These are phyloP conservation scores for Hirundichthys speculiger DNA, from an alignment of 2,113 vertebrate genomes.

Conservation along the genomic window DNA sequence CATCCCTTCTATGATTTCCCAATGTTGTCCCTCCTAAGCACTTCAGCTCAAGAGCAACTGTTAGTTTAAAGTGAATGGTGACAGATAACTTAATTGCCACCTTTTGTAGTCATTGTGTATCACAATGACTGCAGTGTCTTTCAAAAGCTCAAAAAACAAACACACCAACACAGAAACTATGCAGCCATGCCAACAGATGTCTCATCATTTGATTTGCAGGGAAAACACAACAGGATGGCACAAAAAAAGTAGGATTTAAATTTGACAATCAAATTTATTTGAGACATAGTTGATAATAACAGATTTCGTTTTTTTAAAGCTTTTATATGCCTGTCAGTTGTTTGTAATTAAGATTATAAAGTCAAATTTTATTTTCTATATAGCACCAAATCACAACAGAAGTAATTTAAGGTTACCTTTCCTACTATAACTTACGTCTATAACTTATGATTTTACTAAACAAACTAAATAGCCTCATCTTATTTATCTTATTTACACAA, in stretches of 20 bases:
- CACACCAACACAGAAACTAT: conserved; percentile 4
- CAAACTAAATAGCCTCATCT: too few relatives aligned
- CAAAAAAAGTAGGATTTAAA: conserved; percentile 21
- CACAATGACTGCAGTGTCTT: conserved; percentile 40
- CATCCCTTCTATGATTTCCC: conserved; percentile 48
- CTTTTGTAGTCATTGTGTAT: conserved; percentile 53
- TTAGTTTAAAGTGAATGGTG: conserved; percentile 64
- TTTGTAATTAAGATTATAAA: too few relatives aligned
- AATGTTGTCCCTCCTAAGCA: conserved; percentile 20
- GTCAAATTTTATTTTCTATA: too few relatives aligned
- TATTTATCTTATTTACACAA: too few relatives aligned
- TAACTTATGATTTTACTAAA: too few relatives aligned
- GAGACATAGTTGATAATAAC: too few relatives aligned
- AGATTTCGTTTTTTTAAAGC: too few relatives aligned
- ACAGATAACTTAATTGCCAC: conserved; percentile 58
- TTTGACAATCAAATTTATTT: too few relatives aligned
- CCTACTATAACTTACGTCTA: too few relatives aligned
- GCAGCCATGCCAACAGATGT: conserved; percentile 54
- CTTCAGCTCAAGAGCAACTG: conserved; percentile 36
- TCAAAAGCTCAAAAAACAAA: conserved; percentile 12
- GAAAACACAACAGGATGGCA: conserved; percentile 49
- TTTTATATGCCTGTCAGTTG: too few relatives aligned
- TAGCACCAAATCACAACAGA: too few relatives aligned
- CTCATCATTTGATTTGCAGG: conserved; percentile 51
- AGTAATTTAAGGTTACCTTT: too few relatives aligned